A percentile compares a stretch with the other conserved stretches of the same genome.
These are phyloP conservation scores for Lethenteron reissneri DNA, from an alignment of 2,113 vertebrate genomes.

Conservation along the genomic window DNA sequence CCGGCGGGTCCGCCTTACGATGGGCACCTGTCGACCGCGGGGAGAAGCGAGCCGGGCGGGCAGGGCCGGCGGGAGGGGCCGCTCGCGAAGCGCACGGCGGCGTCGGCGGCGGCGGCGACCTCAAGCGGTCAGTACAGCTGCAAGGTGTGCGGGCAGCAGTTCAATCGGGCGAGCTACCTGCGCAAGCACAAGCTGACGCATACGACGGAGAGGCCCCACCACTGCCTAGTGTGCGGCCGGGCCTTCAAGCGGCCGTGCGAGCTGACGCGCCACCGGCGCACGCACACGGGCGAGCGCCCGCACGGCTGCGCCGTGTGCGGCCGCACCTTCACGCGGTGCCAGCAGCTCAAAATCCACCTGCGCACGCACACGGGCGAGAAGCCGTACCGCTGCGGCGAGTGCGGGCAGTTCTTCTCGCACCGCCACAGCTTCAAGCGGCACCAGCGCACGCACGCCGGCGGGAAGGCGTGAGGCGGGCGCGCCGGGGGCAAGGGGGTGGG, in stretches of 20 bases:
- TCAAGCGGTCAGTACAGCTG: not conserved
- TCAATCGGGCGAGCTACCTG: not conserved
- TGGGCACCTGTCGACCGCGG: too few relatives aligned
- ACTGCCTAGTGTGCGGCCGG: not conserved
- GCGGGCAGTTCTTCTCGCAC: slow-evolving; percentile 24
- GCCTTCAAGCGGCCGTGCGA: slow-evolving; percentile 1
- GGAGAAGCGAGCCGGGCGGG: too few relatives aligned
- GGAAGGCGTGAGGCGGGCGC: not conserved
- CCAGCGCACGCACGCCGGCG: slow-evolving; percentile 12
- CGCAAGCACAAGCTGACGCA: not conserved
- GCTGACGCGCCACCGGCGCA: slow-evolving; percentile 3
- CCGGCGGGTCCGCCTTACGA: too few relatives aligned
- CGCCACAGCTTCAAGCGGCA: slow-evolving; percentile 15
- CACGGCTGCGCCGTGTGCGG: slow-evolving; percentile 2
- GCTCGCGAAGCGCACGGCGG: too few relatives aligned
- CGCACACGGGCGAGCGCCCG: slow-evolving; percentile 2
- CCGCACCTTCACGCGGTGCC: not conserved
- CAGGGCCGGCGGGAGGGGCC: too few relatives aligned
- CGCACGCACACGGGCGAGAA: not conserved
- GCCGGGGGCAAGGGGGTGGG: too few relatives aligned
- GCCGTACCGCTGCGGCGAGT: slow-evolving; percentile 37
- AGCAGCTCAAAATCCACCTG: not conserved
- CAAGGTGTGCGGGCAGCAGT: not conserved
- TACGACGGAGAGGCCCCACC: not conserved
- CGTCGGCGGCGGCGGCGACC: too few relatives aligned